A percentile compares a stretch with the other conserved stretches of the same genome.
phyloP scores from a whole-genome alignment of 2,888 invertebrate genomes.

The Thera obeliscata region DNA sequence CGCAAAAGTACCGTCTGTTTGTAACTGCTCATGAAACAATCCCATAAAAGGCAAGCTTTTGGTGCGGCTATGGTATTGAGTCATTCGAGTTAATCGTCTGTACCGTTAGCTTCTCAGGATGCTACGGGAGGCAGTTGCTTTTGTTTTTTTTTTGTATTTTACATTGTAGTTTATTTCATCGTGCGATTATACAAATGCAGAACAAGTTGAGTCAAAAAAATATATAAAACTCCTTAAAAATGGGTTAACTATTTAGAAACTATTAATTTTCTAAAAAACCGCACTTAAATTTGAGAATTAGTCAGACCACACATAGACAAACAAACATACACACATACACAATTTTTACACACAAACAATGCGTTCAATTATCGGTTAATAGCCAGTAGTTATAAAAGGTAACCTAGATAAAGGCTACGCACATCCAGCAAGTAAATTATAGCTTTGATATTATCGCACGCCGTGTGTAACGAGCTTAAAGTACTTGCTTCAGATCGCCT shows the following conservation, averaged over 20 bases:
- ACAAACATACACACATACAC: too few relatives aligned
- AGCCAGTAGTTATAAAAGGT: too few relatives aligned
- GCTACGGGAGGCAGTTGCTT: conserved; percentile 12
- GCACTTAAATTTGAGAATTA: too few relatives aligned
- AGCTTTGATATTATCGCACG: neutral
- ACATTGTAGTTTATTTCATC: neutral
- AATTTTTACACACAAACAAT: too few relatives aligned
- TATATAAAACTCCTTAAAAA: too few relatives aligned
- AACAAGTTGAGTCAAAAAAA: too few relatives aligned
- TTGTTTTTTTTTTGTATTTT: conserved; percentile 12
- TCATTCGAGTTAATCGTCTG: conserved; percentile 21
- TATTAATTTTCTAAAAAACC: too few relatives aligned
- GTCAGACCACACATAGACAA: too few relatives aligned
- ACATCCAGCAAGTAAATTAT: neutral
- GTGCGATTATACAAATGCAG: neutral
- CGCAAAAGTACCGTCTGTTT: conserved; percentile 1
- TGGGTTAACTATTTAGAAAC: too few relatives aligned
- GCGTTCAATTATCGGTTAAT: too few relatives aligned
- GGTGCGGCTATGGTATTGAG: conserved; percentile 19
- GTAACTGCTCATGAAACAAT: conserved; percentile 17
- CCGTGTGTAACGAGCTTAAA: neutral
- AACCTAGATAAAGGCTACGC: too few relatives aligned
- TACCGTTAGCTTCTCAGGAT: conserved; percentile 27
- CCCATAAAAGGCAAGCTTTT: conserved; percentile 16
- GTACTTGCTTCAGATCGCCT: conserved; percentile 2